Base-by-base conservation (phyloP, 2,797 vertebrate species). In the Xyrichtys novacula region DNA sequence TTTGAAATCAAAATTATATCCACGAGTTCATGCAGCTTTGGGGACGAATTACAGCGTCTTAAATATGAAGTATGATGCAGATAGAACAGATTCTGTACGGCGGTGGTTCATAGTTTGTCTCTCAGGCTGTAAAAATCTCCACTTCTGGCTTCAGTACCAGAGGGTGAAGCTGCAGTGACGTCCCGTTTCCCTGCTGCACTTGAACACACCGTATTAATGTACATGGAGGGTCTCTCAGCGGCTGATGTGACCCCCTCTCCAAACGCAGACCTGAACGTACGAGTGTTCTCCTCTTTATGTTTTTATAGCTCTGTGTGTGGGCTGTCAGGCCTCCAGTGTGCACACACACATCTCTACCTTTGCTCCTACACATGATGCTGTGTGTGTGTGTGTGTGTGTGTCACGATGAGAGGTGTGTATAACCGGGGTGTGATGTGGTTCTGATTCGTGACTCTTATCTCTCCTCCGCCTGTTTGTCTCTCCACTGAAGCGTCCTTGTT, bases 281-380 rank as follows among this genome's bases (percentile, higher is more conserved):
- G 1, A 60, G 56, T 22, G 3, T n/a, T 1, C 57, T 62, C 17
- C 39, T 66, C 20, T 55, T 20, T 32, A 3, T 67, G 12, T 73
- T 54, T 72, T 59, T 54, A 53, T 54, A 28, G 34, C 64, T 48
- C 7, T 75, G 58, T 74, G 76, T 76, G 76, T 76, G 73, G 54
- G 73, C 29, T 11, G 49, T 59, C 53, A 22, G 50, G 31, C 64
- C 57, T 50, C 32, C 10, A 4, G 32, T 34, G 32, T 34, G 32
- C 14, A 12, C 32, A 14, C 32, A 32, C 31, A 34, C 32, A 34
- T 34, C 44, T 25, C 69, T 49, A 47, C 59, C 73, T 76, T 48
- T n/a, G 57, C 66, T 59, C 67, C 66, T 20, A 58, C 61, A 53
- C 70, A 34, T 32, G 15, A 25, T 59, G 32, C 25, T 23, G 47